A percentile compares a stretch with the other conserved stretches of the same genome.
phyloP scores from a whole-genome alignment of 2,888 invertebrate genomes.

The Rhingia campestris region DNA sequence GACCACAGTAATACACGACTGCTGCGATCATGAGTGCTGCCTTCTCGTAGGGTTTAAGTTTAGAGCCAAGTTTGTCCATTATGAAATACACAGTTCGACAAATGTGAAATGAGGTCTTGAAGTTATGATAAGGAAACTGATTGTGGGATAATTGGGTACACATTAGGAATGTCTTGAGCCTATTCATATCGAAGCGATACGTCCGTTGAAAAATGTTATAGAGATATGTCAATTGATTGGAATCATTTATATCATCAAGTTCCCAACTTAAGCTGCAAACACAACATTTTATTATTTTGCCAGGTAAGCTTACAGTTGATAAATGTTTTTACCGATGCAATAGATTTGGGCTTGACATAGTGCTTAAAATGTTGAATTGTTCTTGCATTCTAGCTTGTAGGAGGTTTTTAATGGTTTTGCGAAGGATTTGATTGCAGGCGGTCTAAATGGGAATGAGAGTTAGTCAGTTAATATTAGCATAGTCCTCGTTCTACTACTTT shows the following conservation, averaged over 20 bases:
- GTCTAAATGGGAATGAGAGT: slow-evolving; percentile 1
- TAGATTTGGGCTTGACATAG: neutral
- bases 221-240: slow-evolving; percentile 28
- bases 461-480: neutral
- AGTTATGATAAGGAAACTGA: slow-evolving; percentile 51
- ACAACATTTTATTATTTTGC: neutral
- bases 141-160: slow-evolving; percentile 39
- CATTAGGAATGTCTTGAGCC: slow-evolving; percentile 29
- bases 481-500: neutral
- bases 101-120: slow-evolving; percentile 46
- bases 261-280: slow-evolving; percentile 31
- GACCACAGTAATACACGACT: slow-evolving; percentile 33
- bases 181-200: slow-evolving; percentile 24
- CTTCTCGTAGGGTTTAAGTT: slow-evolving; percentile 30
- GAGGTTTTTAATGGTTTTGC: slow-evolving; percentile 24
- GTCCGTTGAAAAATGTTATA: slow-evolving; percentile 37
- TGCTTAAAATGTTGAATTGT: slow-evolving; percentile 1
- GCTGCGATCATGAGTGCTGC: slow-evolving; percentile 51
- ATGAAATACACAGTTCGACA: slow-evolving; percentile 55
- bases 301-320: neutral
- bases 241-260: neutral
- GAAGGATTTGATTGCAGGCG: slow-evolving; percentile 14
- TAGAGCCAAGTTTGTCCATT: neutral
- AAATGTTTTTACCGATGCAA: slow-evolving; percentile 1
- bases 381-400: slow-evolving; percentile 20